Conservation (phyloP, 2,797 vertebrate genomes). For the Coregonus ussuriensis region DNA sequence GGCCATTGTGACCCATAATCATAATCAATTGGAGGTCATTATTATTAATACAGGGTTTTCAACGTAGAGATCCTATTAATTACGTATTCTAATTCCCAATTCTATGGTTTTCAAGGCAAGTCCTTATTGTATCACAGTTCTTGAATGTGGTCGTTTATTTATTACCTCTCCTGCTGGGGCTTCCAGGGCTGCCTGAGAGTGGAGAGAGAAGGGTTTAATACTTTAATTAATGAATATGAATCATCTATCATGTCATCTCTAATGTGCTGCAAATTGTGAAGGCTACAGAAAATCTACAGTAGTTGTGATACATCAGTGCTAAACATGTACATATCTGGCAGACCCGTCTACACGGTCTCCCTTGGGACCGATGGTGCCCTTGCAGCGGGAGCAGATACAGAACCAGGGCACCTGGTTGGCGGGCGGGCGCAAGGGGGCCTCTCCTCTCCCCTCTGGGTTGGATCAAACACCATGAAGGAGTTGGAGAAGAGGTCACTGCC, state of each 20-base stretch:
- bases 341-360: conserved; percentile 49
- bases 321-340: conserved; percentile 37
- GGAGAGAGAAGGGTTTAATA: background rate
- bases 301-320: background rate
- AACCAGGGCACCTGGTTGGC: conserved; percentile 51
- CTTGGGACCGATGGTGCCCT: conserved; percentile 42
- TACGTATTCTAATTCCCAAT: too few relatives aligned
- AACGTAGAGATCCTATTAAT: too few relatives aligned
- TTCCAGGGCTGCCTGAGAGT: conserved; percentile 29
- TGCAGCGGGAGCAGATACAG: conserved; percentile 53
- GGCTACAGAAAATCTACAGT: background rate
- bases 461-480: background rate
- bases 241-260: background rate
- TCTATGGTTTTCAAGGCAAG: too few relatives aligned
- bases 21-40: too few relatives aligned
- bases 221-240: too few relatives aligned
- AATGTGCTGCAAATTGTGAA: background rate
- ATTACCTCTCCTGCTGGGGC: conserved; percentile 24
- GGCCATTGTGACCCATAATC: too few relatives aligned
- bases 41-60: too few relatives aligned
- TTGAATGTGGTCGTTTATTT: too few relatives aligned
- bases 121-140: too few relatives aligned
- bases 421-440: conserved; percentile 48
- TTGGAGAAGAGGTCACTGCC: background rate
- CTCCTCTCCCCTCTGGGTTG: background rate